A percentile compares a stretch with the other conserved stretches of the same genome.
Evolutionary conservation across 2,797 vertebrate species (phyloP).

Genomic region (Tadarida brasiliensis): DNA sequence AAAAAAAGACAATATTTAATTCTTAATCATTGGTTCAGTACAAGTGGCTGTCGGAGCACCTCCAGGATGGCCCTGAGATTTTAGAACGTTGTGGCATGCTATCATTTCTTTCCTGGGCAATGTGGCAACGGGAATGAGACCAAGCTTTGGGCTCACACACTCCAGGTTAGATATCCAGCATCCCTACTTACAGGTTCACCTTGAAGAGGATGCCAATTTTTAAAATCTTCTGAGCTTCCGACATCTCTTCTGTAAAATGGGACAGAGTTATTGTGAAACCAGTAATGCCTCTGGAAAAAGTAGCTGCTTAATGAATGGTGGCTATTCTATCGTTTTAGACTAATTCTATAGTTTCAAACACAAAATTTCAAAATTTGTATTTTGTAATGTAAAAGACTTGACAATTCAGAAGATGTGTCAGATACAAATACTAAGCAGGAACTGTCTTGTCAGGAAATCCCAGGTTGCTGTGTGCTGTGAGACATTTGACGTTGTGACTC

Average conservation of each 20-base stretch:
- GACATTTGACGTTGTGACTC: not conserved
- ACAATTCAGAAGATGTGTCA: not conserved
- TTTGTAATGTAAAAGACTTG: not conserved
- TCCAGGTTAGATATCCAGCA: not conserved
- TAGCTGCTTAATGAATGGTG: slow-evolving; percentile 11
- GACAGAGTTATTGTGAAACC: not conserved
- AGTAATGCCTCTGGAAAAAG: slow-evolving; percentile 7
- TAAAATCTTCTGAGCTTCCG: not conserved
- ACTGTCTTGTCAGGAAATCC: not conserved
- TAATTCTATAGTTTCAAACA: not conserved
- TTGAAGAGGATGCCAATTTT: slow-evolving; percentile 5
- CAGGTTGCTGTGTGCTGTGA: not conserved
- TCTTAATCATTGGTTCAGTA: not conserved
- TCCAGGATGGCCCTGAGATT: not conserved
- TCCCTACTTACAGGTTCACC: not conserved
- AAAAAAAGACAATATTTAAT: slow-evolving; percentile 51
- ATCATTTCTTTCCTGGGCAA: not conserved
- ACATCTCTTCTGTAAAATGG: not conserved
- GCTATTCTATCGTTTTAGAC: not conserved
- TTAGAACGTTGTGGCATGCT: not conserved
- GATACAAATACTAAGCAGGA: not conserved
- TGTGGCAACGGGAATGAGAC: not conserved
- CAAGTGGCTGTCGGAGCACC: not conserved
- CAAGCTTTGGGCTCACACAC: not conserved
- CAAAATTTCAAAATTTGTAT: slow-evolving; percentile 5